Base-by-base conservation (phyloP, 2,888 invertebrate genomes). In the Ypsolopha sequella region DNA sequence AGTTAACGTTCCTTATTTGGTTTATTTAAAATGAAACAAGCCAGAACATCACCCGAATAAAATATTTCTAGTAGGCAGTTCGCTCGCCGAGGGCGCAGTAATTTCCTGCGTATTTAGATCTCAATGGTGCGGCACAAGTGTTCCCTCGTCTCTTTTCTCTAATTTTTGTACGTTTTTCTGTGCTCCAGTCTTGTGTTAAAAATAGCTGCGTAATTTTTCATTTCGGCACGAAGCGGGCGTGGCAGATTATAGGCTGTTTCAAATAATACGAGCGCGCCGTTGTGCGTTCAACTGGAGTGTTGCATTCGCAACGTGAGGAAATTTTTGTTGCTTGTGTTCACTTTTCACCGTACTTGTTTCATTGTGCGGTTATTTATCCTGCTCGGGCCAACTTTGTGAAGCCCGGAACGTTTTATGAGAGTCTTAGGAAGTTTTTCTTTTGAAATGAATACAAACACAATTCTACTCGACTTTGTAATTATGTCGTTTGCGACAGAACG, bases 91-190 rank as follows among this genome's bases (percentile, higher is more conserved):
- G 69, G 71, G 80, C 79, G 65, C 69, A 63, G 81, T 82, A 81
- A 86, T 85, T 85, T 85, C 82, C 81, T 79, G 80, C 80, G 76
- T 78, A 79, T 85, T 85, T 85, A 80, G 82, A 84, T 80, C 81
- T 81, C 82, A 85, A 86, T 85, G 84, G 82, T 72, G 84, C 85
- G 81, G 74, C 68, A 80, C 82, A 84, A 85, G 82, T 82, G 80
- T 74, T 76, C 81, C 77, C 81, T 76, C 76, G 72, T 76, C 76
- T 80, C 80, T 76, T 81, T 80, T 79, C 78, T 80, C 82, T 80
- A 81, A 82, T 84, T 85, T 84, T 84, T 82, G 80, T 82, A 84
- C 82, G 84, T 80, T 82, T 54, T 82, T 82, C 80, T 78, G 73
- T 75, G 76, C 80, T 73, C 77, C 70, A 71, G 73, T 75, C 72